Evolutionary conservation across 2,888 invertebrate species (phyloP), one percentile per base, ranked within the genome.

Genomic region (Caenorhabditis sp.): DNA sequence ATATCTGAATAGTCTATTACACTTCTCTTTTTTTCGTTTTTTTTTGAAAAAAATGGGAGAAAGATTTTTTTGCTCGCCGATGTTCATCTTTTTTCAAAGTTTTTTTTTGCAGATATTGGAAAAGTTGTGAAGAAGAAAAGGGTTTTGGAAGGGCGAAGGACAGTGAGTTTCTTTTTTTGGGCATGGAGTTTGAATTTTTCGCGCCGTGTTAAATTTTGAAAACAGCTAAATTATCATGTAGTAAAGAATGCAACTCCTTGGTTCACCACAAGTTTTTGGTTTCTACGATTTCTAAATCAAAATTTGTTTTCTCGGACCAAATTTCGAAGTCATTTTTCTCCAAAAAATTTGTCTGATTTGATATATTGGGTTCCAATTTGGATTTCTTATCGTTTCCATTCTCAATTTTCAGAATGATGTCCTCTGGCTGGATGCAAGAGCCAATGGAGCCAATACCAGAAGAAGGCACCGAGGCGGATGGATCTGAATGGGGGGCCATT

Each of bases 391-490:
- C n/a, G n/a, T 36, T 36, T 19, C 10, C 19, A 58, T 8, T 8
- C 2, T 36, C 19, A 36, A 19, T 5, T 58, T 36, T 17, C 21
- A 58, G 37, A 50, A 73, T 68, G 69, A 73, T 73, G 62, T 61
- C 67, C 31, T 71, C 67, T 53, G 73, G 68, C 6, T 74, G 74
- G 74, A 69, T 74, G 62, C 74, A 74, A 64, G 74, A 74, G 67
- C 74, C 71, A 23, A 85, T 85, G 85, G 85, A 85, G 76, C 81
- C 83, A 58, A 85, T 85, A 50, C 84, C 84, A 26, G 85, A 85
- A 57, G 85, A 85, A 68, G 81, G 81, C 19, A 68, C 68, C 58
- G 84, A 83, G 53, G 77, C 68, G 24, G 68, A 69, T 26, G 66
- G 69, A 17, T 69, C 73, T 27, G 73, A 76, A 54, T 78, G 77